Base-by-base conservation (phyloP, 1,140 invertebrate genomes). In the Musca domestica region DNA sequence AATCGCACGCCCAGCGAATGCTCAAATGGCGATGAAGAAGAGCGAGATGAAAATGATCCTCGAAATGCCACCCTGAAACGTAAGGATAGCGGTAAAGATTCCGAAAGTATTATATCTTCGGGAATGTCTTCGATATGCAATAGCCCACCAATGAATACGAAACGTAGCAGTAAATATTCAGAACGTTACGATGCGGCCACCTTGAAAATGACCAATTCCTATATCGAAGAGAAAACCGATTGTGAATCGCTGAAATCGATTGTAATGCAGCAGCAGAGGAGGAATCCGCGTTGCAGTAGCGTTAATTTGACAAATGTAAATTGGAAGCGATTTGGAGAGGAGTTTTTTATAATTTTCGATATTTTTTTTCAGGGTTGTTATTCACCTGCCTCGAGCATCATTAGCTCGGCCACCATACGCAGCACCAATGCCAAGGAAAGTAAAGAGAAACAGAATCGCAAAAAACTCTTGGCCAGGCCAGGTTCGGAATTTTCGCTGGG, bases 401-500 rank as follows among this genome's bases (percentile, higher is more conserved):
- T 87, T 0, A 87, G 87, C 48, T 83, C 88, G 19, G 86, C 89
- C 0, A 87, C 85, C 22, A 89, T 89, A 69, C 83, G 88, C 14
- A 85, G 83, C 3, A 87, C 87, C 66, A 87, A 87, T 70, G 84
- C 87, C 0, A 94, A 93, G 75, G 90, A 92, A 72, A 89, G 86
- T 0, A 94, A 94, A 78, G 91, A 94, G 68, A 88, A 87, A 58
- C 83, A 87, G 71, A 93, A 93, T 78, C 85, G 90, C 1, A 87
- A 89, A 67, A 85, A 87, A 65, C 81, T 93, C 5, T 79, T 92
- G 10, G 84, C 85, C 25, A 84, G 87, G 2, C 88, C 88, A 0
- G 87, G 87, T 1, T 94, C 92, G 0, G 92, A 94, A 73, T 89
- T 92, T 69, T 93, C 92, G 52, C 80, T 92, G n/a, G 86, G 86